Evolutionary conservation across 2,888 invertebrate species (phyloP).

Genomic region (Lycocerus yunnanus): DNA sequence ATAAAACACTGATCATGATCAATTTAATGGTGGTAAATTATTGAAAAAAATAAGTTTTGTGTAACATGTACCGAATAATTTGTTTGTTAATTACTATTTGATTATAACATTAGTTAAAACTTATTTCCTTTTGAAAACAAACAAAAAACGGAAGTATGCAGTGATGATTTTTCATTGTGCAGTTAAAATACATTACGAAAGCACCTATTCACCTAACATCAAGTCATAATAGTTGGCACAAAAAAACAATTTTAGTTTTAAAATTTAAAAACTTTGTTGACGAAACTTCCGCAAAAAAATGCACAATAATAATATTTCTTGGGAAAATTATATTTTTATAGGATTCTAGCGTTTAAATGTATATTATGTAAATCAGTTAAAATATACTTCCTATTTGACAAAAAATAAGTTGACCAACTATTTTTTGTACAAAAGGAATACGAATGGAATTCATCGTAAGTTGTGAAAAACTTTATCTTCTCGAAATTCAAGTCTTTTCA

Average conservation of each 20-base stretch:
- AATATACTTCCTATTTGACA: too few species aligned
- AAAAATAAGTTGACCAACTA: too few species aligned
- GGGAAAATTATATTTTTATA: background rate
- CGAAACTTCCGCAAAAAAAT: background rate
- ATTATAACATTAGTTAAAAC: constrained; percentile 26
- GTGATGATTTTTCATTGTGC: constrained; percentile 35
- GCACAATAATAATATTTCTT: background rate
- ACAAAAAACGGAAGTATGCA: constrained; percentile 36
- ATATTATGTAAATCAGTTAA: background rate
- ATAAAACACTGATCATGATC: background rate
- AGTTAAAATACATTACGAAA: constrained; percentile 9
- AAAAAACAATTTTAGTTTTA: background rate
- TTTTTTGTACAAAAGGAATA: too few species aligned
- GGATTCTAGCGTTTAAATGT: background rate
- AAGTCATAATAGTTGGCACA: background rate
- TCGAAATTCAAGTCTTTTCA: too few species aligned
- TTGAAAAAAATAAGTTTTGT: background rate
- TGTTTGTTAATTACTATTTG: background rate
- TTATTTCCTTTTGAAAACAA: constrained; percentile 28
- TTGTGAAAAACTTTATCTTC: too few species aligned
- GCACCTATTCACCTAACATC: background rate
- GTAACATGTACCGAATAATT: background rate
- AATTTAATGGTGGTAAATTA: background rate
- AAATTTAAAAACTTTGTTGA: background rate
- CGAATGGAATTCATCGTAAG: too few species aligned